Evolutionary conservation across 2,113 vertebrate genomes (phyloP).

Genomic region (Cygnus buccinator): DNA sequence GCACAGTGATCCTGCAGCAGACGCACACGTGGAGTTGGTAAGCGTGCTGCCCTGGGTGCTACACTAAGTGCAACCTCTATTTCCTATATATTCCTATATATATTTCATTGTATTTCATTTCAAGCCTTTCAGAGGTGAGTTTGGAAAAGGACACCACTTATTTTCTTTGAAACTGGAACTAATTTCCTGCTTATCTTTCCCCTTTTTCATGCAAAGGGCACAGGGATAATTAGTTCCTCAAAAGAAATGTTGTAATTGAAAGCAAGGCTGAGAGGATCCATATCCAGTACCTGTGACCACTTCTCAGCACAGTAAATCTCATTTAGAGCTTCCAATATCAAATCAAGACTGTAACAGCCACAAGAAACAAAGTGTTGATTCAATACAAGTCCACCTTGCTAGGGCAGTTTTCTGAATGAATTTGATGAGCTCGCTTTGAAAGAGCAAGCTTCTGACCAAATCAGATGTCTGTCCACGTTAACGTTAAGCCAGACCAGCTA

Average conservation of each 20-base stretch:
- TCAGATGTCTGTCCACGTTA: not conserved
- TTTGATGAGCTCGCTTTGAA: not conserved
- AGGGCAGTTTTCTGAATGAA: not conserved
- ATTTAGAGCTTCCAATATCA: not conserved
- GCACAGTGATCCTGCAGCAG: not conserved
- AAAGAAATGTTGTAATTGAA: not conserved
- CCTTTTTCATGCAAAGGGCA: not conserved
- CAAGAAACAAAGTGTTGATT: not conserved
- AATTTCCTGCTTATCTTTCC: not conserved
- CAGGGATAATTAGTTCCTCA: not conserved
- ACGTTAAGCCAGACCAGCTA: not conserved
- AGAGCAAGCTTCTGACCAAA: not conserved
- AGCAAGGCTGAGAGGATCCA: not conserved
- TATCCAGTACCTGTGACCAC: not conserved
- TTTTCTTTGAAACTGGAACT: not conserved
- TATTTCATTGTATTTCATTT: not conserved
- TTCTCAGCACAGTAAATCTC: not conserved
- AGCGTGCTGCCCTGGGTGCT: rapidly evolving
- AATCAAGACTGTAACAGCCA: not conserved
- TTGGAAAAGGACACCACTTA: not conserved
- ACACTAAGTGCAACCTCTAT: not conserved
- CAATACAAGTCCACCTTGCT: conserved; percentile 2
- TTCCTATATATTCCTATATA: not conserved
- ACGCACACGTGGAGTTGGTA: too few species aligned
- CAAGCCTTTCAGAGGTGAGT: not conserved